Evolutionary conservation across 2,113 vertebrate genomes (phyloP).

Genomic region (Boleophthalmus pectinirostris): DNA sequence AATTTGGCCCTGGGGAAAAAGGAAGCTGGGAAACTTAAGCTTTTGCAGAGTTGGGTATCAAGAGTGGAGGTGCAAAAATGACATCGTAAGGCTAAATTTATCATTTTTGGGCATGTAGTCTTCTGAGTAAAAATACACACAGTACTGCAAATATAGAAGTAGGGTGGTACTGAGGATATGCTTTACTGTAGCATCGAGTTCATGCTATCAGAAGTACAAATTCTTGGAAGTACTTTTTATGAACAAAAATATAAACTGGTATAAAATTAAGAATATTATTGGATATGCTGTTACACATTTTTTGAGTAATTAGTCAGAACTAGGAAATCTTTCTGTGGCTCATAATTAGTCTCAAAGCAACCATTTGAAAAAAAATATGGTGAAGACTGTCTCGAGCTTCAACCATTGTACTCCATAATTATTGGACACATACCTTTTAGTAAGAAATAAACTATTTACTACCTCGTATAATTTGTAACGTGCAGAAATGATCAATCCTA

Average conservation of each 20-base stretch:
- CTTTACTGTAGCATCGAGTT: neutral
- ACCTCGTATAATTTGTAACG: too few species aligned
- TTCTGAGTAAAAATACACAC: slow-evolving; percentile 29
- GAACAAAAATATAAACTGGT: neutral
- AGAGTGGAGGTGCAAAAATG: slow-evolving; percentile 34
- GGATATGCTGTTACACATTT: too few species aligned
- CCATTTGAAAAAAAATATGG: too few species aligned
- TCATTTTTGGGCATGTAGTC: slow-evolving; percentile 58
- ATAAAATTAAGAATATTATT: too few species aligned
- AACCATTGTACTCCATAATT: too few species aligned
- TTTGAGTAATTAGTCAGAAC: too few species aligned
- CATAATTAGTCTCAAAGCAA: too few species aligned
- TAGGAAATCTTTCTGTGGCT: too few species aligned
- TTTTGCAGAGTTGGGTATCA: slow-evolving; percentile 51
- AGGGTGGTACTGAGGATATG: neutral
- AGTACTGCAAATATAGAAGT: neutral
- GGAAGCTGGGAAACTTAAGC: slow-evolving; percentile 59
- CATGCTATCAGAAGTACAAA: neutral
- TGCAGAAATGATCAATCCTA: too few species aligned
- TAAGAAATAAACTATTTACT: too few species aligned
- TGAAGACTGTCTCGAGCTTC: too few species aligned
- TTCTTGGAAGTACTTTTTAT: neutral
- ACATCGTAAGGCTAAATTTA: slow-evolving; percentile 57
- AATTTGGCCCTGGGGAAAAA: slow-evolving; percentile 71
- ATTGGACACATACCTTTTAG: too few species aligned